A percentile compares a stretch with the other conserved stretches of the same genome.
phyloP scores from a whole-genome alignment of 2,113 vertebrate species.

The Festucalex cinctus region DNA sequence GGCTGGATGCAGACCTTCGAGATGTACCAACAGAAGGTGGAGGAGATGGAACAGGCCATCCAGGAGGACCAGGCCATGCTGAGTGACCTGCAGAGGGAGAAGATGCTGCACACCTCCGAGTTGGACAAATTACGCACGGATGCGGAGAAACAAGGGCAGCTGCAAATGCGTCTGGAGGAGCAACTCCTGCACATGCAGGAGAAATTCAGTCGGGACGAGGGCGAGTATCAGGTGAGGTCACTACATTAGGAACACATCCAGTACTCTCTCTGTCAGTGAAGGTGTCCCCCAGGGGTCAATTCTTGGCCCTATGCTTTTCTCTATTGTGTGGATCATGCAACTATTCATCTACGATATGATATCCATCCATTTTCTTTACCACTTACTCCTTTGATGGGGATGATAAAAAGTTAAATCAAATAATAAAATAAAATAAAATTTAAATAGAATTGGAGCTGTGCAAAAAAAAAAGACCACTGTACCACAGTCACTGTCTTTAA shows the following conservation, averaged over 20 bases:
- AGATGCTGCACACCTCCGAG: conserved; percentile 71
- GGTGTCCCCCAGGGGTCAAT: too few relatives aligned
- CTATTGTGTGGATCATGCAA: too few relatives aligned
- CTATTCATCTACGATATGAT: too few relatives aligned
- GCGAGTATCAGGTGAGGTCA: conserved; percentile 80
- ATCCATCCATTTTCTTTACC: too few relatives aligned
- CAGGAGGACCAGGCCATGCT: conserved; percentile 70
- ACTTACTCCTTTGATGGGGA: too few relatives aligned
- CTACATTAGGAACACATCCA: not conserved
- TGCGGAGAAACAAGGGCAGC: conserved; percentile 70
- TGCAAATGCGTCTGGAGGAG: conserved; percentile 78
- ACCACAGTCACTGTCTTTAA: not conserved
- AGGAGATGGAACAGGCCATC: conserved; percentile 77
- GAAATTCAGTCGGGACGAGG: conserved; percentile 66
- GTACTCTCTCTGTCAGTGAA: too few relatives aligned
- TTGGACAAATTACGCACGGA: conserved; percentile 74
- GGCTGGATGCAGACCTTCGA: conserved; percentile 78
- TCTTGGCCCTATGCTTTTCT: too few relatives aligned
- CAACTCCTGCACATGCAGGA: conserved; percentile 79
- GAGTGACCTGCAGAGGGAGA: conserved; percentile 77
- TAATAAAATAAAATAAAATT: not conserved
- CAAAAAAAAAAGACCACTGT: too few relatives aligned
- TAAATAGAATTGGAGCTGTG: not conserved
- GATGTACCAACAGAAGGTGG: conserved; percentile 81
- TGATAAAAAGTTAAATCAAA: too few relatives aligned